These are phyloP conservation scores for Muscicapa comitata DNA, from an alignment of 2,797 vertebrate genomes.

Conservation along the genomic window DNA sequence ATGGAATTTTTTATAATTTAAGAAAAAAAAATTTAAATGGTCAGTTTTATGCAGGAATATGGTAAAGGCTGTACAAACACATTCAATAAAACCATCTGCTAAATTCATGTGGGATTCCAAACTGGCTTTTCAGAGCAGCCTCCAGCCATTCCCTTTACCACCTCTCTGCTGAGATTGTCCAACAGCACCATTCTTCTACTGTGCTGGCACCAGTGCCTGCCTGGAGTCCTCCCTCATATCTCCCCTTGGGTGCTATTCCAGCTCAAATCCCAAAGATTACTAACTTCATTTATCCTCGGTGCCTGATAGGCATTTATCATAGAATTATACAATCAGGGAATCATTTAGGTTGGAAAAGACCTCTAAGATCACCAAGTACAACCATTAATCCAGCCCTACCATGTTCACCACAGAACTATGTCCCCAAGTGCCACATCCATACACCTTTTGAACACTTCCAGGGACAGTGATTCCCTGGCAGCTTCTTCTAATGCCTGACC, in stretches of 20 bases:
- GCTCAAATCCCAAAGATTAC: background rate
- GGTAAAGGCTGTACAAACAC: rapidly evolving
- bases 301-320: background rate
- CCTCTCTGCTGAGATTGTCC: background rate
- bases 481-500: background rate
- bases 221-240: background rate
- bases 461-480: background rate
- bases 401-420: background rate
- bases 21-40: background rate
- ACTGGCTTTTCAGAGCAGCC: background rate
- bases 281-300: background rate
- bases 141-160: background rate
- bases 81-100: background rate
- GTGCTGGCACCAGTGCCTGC: background rate
- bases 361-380: background rate
- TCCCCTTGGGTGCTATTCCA: background rate
- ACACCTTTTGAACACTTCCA: background rate
- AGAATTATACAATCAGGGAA: background rate
- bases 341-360: background rate
- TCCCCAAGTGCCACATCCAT: background rate
- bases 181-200: background rate
- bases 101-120: background rate
- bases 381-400: background rate
- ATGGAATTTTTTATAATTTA: background rate
- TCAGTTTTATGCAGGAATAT: background rate